phyloP scores from a whole-genome alignment of 2,888 invertebrate genomes.

The Germaria angustata region DNA sequence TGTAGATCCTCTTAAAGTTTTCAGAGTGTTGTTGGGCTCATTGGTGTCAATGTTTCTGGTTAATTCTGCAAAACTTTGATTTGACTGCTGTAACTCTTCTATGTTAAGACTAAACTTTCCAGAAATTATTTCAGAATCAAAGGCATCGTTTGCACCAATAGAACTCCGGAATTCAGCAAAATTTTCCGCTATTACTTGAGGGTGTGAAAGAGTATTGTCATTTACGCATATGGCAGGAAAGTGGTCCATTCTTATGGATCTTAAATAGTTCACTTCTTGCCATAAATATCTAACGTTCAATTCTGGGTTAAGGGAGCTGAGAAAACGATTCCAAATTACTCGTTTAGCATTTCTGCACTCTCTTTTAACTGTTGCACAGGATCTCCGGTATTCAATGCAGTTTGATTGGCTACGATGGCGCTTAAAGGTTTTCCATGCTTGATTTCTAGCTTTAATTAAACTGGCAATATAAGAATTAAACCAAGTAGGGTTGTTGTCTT shows the following conservation, averaged over 20 bases:
- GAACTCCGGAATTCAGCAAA: constrained; percentile 7
- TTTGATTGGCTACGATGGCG: not conserved
- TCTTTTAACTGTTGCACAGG: too few species aligned
- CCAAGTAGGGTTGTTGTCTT: not conserved
- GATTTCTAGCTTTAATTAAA: not conserved
- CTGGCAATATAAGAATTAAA: not conserved
- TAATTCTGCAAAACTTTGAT: not conserved
- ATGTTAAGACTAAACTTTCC: not conserved
- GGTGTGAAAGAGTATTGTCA: not conserved
- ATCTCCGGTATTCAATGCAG: too few species aligned
- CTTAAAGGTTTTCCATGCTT: not conserved
- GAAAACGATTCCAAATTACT: too few species aligned
- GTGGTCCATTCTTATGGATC: not conserved
- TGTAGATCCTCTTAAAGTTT: not conserved
- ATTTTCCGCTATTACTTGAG: not conserved
- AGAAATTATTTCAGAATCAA: too few species aligned
- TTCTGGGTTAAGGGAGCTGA: too few species aligned
- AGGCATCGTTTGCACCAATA: not conserved
- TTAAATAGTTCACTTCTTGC: not conserved
- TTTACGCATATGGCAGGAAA: not conserved
- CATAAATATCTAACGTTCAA: not conserved
- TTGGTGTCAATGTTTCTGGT: not conserved
- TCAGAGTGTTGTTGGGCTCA: not conserved
- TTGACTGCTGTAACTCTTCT: not conserved
- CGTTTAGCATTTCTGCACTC: not conserved